A percentile compares a stretch with the other conserved stretches of the same genome.
These are phyloP conservation scores for Yponomeuta evonymella DNA, from an alignment of 2,888 invertebrate genomes.

Conservation along the genomic window DNA sequence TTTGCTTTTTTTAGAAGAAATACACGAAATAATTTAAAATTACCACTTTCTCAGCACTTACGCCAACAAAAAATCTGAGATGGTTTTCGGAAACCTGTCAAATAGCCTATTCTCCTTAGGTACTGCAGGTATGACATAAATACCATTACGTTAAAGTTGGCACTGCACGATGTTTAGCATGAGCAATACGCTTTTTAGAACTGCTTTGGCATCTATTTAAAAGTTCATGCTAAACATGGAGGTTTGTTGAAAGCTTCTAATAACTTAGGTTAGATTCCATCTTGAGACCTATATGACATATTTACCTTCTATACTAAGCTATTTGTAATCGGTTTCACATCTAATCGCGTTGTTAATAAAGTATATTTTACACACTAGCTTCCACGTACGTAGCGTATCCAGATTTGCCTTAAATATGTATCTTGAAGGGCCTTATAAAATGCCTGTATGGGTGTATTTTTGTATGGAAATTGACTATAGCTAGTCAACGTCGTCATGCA, in stretches of 20 bases:
- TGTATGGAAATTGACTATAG: background rate
- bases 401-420: constrained; percentile 6
- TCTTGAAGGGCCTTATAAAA: constrained; percentile 5
- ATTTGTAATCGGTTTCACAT: background rate
- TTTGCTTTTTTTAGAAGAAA: no score
- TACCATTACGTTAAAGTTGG: no score
- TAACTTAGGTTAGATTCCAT: background rate
- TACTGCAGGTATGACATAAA: no score
- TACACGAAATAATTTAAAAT: no score
- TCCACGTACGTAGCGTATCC: background rate
- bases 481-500: background rate
- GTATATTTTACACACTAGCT: background rate
- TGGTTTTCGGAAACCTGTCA: no score
- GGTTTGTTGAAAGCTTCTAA: background rate
- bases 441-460: constrained; percentile 4
- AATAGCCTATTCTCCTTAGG: no score
- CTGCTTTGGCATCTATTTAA: no score
- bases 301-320: background rate
- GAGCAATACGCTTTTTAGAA: no score
- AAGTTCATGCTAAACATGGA: no score
- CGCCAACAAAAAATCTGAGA: no score
- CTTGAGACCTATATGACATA: background rate
- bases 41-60: no score
- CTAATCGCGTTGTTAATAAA: background rate
- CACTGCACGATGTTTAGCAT: no score